Percentiles rank a stretch among this genome's conserved stretches.
These are phyloP conservation scores for Nycticryphes semicollaris DNA, from an alignment of 2,113 vertebrate genomes.

Conservation along the genomic window DNA sequence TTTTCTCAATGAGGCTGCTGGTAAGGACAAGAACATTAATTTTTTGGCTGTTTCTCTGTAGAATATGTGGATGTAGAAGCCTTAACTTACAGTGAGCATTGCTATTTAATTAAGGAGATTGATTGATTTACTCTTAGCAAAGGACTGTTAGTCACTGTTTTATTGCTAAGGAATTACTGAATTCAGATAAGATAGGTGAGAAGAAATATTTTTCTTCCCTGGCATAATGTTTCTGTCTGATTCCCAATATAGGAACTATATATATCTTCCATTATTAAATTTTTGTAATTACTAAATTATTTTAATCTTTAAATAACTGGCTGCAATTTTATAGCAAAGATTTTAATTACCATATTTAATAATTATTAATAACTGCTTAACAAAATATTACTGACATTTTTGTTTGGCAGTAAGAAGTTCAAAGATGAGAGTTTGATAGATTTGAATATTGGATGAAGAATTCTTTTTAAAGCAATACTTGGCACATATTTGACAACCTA, in stretches of 20 bases:
- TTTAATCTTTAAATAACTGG: background rate
- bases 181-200: background rate
- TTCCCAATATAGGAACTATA: background rate
- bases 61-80: background rate
- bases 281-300: background rate
- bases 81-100: background rate
- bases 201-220: slow-evolving; percentile 1
- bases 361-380: background rate
- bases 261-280: background rate
- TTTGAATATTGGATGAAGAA: background rate
- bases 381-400: background rate
- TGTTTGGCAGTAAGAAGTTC: background rate
- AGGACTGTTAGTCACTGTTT: background rate
- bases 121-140: slow-evolving; percentile 30
- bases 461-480: background rate
- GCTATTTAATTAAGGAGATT: slow-evolving; percentile 32
- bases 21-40: background rate
- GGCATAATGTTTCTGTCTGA: background rate
- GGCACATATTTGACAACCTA: background rate
- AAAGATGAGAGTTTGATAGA: background rate
- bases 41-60: background rate
- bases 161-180: slow-evolving; percentile 16
- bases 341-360: background rate
- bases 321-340: background rate
- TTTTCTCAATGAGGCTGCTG: background rate